phyloP scores from a whole-genome alignment of 2,888 invertebrate species.

The Microplitis deprimator region DNA sequence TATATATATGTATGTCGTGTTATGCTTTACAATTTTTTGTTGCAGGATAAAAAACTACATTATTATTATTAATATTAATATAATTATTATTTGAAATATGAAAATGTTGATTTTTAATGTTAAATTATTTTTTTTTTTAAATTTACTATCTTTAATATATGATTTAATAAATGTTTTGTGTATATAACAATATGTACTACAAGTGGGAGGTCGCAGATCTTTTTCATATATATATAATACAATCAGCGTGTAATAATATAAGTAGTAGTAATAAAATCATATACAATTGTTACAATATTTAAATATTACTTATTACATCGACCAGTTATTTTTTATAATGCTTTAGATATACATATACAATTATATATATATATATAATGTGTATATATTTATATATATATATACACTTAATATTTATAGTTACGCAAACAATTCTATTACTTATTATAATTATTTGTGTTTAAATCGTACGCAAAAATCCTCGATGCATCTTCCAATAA shows the following conservation, averaged over 20 bases:
- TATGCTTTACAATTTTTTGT: conserved; percentile 44
- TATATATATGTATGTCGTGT: conserved; percentile 22
- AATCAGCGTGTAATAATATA: conserved; percentile 70
- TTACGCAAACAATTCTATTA: conserved; percentile 60
- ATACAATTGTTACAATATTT: conserved; percentile 72
- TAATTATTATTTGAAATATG: not conserved
- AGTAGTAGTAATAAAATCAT: conserved; percentile 71
- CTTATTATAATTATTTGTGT: conserved; percentile 40
- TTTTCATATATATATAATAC: conserved; percentile 69
- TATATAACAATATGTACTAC: conserved; percentile 65
- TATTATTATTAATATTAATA: not conserved
- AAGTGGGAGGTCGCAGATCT: conserved; percentile 67
- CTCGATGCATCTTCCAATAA: conserved; percentile 38
- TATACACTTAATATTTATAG: conserved; percentile 69
- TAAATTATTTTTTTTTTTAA: conserved; percentile 28
- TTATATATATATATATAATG: conserved; percentile 64
- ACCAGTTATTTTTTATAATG: conserved; percentile 57
- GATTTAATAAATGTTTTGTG: conserved; percentile 42
- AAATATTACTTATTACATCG: conserved; percentile 71
- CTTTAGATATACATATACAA: conserved; percentile 54
- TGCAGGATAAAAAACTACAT: conserved; percentile 28
- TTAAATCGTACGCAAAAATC: conserved; percentile 43
- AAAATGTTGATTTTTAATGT: conserved; percentile 39
- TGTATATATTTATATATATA: conserved; percentile 61
- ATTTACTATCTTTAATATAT: conserved; percentile 34